Evolutionary conservation across 64 coral and sea anemone genomes (phyloP), one percentile per base, ranked within the genome.

Genomic region (Stichodactyla helianthus): DNA sequence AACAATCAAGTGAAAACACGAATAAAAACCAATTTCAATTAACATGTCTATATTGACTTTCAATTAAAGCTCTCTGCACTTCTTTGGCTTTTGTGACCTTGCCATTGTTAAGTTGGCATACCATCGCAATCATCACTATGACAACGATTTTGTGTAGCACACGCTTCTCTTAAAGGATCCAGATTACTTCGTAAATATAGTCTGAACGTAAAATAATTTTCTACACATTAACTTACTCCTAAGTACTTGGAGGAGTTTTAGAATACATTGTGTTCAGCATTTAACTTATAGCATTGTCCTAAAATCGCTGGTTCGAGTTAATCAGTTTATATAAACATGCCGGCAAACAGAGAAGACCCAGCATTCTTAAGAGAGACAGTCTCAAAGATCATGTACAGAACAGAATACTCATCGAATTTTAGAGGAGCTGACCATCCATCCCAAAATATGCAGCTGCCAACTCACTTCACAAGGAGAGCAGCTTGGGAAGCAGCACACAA

Each of bases 331-430:
- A 22, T 4, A n/a, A 88, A 53, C 50, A 92, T 88, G 91, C 88
- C 91, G 35, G n/a, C 53, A 9, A 83, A 85, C 53, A 87, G 85
- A 86, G 85, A 56, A 13, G 80, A 89, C 20, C 82, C 79, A 18
- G 89, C 80, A 18, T 54, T 93, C 59, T 25, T 97, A 10, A 79
- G 89, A 56, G 94, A 93, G 50, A 97, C 94, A 9, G 84, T 97
- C 54, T 93, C 89, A 55, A 86, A 85, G 23, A 87, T 90, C 11
- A 55, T 89, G 6, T 97, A 97, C 86, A 89, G 88, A 53, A 90
- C 88, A 19, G 94, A 97, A 82, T 97, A 97, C 51, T 61, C 88
- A 13, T 76, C 91, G 63, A 89, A 78, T 61, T 97, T 65, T 71
- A 86, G 87, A 6, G 94, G 94, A 7, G 55, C 82, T 14, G 82